Conservation (phyloP, 2,888 invertebrate species). For the Mellilla xanthometata region DNA sequence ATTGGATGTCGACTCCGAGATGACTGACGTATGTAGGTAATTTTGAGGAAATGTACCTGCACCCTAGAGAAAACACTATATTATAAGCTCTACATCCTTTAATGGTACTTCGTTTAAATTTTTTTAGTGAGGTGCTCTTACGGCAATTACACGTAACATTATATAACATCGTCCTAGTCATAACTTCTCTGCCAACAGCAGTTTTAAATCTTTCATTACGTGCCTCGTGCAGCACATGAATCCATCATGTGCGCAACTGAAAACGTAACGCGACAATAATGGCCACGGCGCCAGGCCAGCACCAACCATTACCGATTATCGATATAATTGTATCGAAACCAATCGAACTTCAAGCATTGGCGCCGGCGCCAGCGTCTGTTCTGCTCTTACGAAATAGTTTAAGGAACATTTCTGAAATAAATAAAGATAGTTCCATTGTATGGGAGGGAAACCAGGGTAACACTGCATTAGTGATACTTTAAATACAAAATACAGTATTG, state of each 20-base stretch:
- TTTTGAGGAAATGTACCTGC: too few species aligned
- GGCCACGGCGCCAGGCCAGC: slow-evolving; percentile 62
- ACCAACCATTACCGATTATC: slow-evolving; percentile 59
- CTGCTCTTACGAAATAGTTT: slow-evolving; percentile 37
- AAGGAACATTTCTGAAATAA: slow-evolving; percentile 8
- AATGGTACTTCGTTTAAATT: too few species aligned
- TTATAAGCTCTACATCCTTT: too few species aligned
- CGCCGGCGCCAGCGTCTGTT: slow-evolving; percentile 37
- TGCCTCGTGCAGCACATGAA: slow-evolving; percentile 14
- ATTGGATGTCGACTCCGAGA: too few species aligned
- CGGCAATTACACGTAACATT: too few species aligned
- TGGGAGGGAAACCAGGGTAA: background rate
- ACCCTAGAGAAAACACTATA: too few species aligned
- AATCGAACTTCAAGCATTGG: slow-evolving; percentile 46
- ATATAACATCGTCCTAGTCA: too few species aligned
- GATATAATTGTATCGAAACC: slow-evolving; percentile 53
- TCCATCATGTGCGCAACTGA: slow-evolving; percentile 34
- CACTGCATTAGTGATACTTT: background rate
- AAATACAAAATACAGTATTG: background rate
- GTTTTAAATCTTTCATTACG: slow-evolving; percentile 13
- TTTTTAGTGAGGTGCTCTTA: too few species aligned
- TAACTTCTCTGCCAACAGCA: slow-evolving; percentile 5
- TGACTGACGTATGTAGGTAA: too few species aligned
- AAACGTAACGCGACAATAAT: slow-evolving; percentile 57
- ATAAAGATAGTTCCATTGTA: slow-evolving; percentile 2